These are phyloP conservation scores for Tetropium fuscum DNA, from an alignment of 2,888 invertebrate species.

Conservation along the genomic window DNA sequence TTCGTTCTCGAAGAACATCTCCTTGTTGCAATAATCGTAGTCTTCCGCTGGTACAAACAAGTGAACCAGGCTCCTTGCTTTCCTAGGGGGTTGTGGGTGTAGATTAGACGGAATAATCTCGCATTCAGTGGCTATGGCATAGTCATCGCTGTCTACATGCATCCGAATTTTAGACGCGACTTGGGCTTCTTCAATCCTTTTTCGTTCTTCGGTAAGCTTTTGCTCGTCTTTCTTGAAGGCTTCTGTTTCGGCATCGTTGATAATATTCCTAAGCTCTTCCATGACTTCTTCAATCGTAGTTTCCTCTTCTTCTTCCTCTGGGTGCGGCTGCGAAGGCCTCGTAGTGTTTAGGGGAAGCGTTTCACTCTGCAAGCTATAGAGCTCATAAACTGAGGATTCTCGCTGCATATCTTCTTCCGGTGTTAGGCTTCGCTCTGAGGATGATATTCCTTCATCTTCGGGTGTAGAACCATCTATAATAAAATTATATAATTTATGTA, in stretches of 20 bases:
- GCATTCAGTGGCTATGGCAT: slow-evolving; percentile 69
- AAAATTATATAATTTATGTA: too few relatives aligned
- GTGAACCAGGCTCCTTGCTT: slow-evolving; percentile 78
- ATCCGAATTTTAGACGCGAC: slow-evolving; percentile 57
- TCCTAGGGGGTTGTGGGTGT: slow-evolving; percentile 84
- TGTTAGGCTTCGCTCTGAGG: slow-evolving; percentile 83
- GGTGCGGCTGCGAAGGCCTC: neutral
- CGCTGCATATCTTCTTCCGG: slow-evolving; percentile 76
- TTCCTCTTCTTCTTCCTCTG: slow-evolving; percentile 76
- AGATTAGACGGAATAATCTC: slow-evolving; percentile 84
- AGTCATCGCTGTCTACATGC: slow-evolving; percentile 66
- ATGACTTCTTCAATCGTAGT: slow-evolving; percentile 90
- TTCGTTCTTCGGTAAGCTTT: slow-evolving; percentile 52
- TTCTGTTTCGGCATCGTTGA: slow-evolving; percentile 85
- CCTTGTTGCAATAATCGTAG: slow-evolving; percentile 65
- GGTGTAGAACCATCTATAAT: slow-evolving; percentile 78
- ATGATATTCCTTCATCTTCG: slow-evolving; percentile 90
- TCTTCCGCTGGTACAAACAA: slow-evolving; percentile 75
- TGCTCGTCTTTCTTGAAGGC: slow-evolving; percentile 66
- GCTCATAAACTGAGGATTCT: slow-evolving; percentile 73
- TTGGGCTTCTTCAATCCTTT: slow-evolving; percentile 57
- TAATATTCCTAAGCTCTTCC: slow-evolving; percentile 86
- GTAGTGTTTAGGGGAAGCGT: slow-evolving; percentile 47
- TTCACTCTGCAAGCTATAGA: slow-evolving; percentile 63
- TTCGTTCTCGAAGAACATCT: slow-evolving; percentile 70